These are phyloP conservation scores for Smutsia temminckii DNA, from an alignment of 2,797 vertebrate genomes.

Conservation along the genomic window DNA sequence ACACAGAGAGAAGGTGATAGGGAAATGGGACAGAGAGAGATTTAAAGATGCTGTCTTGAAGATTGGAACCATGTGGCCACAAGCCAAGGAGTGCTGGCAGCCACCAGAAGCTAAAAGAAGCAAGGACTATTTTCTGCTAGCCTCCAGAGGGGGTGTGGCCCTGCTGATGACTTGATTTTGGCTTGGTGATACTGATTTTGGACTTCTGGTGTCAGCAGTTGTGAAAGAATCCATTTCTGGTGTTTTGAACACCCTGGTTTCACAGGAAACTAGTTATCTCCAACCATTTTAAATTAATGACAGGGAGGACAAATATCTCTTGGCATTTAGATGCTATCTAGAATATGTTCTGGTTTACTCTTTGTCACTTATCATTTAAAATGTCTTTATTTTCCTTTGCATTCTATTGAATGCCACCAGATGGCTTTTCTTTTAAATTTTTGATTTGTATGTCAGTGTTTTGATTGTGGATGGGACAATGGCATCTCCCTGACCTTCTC, in stretches of 20 bases:
- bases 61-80: neutral
- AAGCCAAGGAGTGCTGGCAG: neutral
- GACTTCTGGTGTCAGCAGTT: neutral
- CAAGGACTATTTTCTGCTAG: neutral
- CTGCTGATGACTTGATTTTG: neutral
- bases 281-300: neutral
- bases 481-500: neutral
- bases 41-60: constrained; percentile 2
- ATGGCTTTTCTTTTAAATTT: neutral
- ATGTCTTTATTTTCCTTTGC: neutral
- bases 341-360: neutral
- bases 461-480: neutral
- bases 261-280: neutral
- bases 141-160: neutral
- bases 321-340: neutral
- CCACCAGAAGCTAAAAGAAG: neutral
- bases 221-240: neutral
- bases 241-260: neutral
- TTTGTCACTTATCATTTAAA: neutral
- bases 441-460: neutral
- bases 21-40: neutral
- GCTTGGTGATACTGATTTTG: neutral
- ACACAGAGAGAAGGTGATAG: neutral
- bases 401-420: neutral
- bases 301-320: neutral